Percentiles rank a stretch among this genome's conserved stretches.
phyloP scores from a whole-genome alignment of 2,888 invertebrate species.

The Drosophila helvetica region DNA sequence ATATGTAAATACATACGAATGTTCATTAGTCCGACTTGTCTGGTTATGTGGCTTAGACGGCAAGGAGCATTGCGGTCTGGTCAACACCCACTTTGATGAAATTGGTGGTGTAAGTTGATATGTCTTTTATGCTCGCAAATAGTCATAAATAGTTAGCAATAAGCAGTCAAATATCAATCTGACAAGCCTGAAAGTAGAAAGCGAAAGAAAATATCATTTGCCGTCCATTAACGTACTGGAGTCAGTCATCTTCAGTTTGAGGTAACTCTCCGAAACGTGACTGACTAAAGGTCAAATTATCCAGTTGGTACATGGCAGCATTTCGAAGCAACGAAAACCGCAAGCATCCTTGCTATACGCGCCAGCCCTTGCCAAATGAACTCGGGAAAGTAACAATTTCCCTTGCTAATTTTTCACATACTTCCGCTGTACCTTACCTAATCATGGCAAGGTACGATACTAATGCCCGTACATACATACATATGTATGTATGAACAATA shows the following conservation, averaged over 20 bases:
- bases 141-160: not conserved
- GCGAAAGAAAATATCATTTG: not conserved
- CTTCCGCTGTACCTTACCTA: not conserved
- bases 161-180: slow-evolving; percentile 1
- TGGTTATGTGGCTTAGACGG: slow-evolving; percentile 9
- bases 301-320: slow-evolving; percentile 17
- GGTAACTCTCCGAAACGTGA: slow-evolving; percentile 20
- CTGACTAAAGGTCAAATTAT: slow-evolving; percentile 22
- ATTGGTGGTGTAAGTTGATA: not conserved
- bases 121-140: not conserved
- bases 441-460: too few relatives aligned
- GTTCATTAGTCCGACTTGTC: not conserved
- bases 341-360: slow-evolving; percentile 12
- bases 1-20: not conserved
- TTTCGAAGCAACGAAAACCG: not conserved
- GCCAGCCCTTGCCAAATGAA: slow-evolving; percentile 6
- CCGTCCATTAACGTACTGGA: not conserved
- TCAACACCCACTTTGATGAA: slow-evolving; percentile 5
- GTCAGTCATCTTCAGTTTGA: slow-evolving; percentile 15
- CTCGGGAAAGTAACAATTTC: slow-evolving; percentile 7
- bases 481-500: too few relatives aligned
- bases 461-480: not conserved
- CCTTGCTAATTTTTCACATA: not conserved
- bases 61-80: not conserved
- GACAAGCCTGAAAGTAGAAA: not conserved